Conservation (phyloP, 2,888 invertebrate species). For the Prenolepis imparis region DNA sequence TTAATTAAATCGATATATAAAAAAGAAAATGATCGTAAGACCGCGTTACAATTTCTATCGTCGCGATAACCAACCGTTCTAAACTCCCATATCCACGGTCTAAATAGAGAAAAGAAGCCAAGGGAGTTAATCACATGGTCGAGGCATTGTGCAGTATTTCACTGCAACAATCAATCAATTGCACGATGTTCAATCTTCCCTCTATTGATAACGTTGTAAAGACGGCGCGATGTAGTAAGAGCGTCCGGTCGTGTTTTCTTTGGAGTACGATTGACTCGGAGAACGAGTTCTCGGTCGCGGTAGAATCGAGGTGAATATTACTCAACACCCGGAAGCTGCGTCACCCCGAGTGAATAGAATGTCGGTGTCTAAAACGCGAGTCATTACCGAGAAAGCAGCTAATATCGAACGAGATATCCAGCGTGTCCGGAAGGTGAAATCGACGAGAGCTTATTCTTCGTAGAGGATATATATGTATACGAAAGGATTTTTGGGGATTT, state of each 20-base stretch:
- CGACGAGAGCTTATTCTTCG: background rate
- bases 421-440: slow-evolving; percentile 20
- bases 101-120: slow-evolving; percentile 2
- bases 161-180: slow-evolving; percentile 15
- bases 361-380: background rate
- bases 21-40: background rate
- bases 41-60: background rate
- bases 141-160: background rate
- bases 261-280: background rate
- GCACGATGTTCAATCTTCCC: slow-evolving; percentile 5
- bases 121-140: background rate
- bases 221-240: background rate
- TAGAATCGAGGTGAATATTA: background rate
- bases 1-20: background rate
- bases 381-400: slow-evolving; percentile 56
- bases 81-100: background rate
- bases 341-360: background rate
- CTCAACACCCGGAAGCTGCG: background rate
- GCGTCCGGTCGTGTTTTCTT: slow-evolving; percentile 14
- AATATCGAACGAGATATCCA: slow-evolving; percentile 21
- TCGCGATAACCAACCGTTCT: background rate
- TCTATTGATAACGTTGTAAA: slow-evolving; percentile 25
- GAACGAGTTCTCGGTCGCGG: slow-evolving; percentile 8
- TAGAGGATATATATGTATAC: background rate
- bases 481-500: background rate